Base-by-base conservation (phyloP, 1,140 invertebrate genomes). In the Reticulitermes speratus region DNA sequence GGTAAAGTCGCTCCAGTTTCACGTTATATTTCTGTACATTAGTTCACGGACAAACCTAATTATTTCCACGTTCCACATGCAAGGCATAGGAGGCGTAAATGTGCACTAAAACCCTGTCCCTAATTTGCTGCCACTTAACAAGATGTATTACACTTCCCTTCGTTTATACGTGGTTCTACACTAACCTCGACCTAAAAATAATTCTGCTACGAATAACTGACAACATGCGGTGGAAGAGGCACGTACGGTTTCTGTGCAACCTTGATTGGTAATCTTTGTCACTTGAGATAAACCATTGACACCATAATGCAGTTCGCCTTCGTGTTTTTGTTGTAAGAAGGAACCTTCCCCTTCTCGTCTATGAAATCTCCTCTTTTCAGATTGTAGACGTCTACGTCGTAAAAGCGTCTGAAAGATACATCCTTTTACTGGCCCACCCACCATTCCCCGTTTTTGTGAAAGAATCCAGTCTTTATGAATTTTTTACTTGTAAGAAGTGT, bases 141-240 rank as follows among this genome's bases (percentile, higher is more conserved):
- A 55, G 65, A 75, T 30, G 16, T 55, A 55, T 55, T 55, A 21
- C 65, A 75, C n/a, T 75, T 75, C 65, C 14, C n/a, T n/a, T 75
- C 14, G 52, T 21, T 55, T 21, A 16, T 55, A 55, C 19, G 1
- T 55, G 14, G 52, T 55, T 55, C 16, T 55, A 55, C 3, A 75
- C 65, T 55, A 55, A 75, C 65, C 65, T 75, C n/a, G 65, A 75
- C 65, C 65, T 75, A 75, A 75, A 75, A 25, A n/a, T 55, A 55
- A 55, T 55, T 16, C 19, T 55, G 19, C 52, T 5, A 55, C 52
- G 52, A 55, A 55, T 55, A 55, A 21, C 52, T 55, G 9, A 21
- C 38, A 38, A 38, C 14, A 16, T 55, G 19, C 52, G 52, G 52
- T 55, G 19, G 19, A n/a, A 75, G 25, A 75, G n/a, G 8, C 9